phyloP scores from a whole-genome alignment of 2,113 vertebrate genomes.

The Caranx melampygus region DNA sequence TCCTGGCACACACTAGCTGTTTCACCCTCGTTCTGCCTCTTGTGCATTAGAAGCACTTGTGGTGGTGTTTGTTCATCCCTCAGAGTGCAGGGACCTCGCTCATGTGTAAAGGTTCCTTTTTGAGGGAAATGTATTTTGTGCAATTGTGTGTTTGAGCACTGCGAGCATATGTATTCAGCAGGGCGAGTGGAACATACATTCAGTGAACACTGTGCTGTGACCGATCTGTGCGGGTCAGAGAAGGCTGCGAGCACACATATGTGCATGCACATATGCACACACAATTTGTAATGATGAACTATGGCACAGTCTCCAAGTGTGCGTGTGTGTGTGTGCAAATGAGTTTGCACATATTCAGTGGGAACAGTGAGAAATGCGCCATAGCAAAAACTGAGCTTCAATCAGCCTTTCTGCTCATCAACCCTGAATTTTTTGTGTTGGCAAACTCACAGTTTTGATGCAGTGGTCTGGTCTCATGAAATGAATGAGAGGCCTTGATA shows the following conservation, averaged over 20 bases:
- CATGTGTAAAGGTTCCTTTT: constrained; percentile 11
- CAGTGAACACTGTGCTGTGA: constrained; percentile 42
- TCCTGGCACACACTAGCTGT: background rate
- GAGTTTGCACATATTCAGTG: background rate
- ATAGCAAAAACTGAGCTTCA: background rate
- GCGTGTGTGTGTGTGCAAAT: background rate
- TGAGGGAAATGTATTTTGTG: constrained; percentile 2
- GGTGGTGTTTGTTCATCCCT: constrained; percentile 4
- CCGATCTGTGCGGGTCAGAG: constrained; percentile 31
- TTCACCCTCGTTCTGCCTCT: background rate
- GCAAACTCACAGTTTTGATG: constrained; percentile 10
- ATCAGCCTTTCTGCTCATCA: background rate
- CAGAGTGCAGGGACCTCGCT: constrained; percentile 2
- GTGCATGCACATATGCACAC: background rate
- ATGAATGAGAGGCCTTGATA: constrained; percentile 26
- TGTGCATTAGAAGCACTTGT: constrained; percentile 14
- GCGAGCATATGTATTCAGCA: constrained; percentile 62
- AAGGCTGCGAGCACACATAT: constrained; percentile 19
- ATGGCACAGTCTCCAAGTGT: constrained; percentile 18
- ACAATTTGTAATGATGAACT: constrained; percentile 20
- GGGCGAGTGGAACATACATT: constrained; percentile 55
- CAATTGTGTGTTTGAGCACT: constrained; percentile 27
- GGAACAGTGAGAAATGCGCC: background rate
- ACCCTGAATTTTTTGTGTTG: background rate
- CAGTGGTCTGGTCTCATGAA: constrained; percentile 28